phyloP scores from a whole-genome alignment of 2,797 vertebrate species.

The Thunnus albacares region DNA sequence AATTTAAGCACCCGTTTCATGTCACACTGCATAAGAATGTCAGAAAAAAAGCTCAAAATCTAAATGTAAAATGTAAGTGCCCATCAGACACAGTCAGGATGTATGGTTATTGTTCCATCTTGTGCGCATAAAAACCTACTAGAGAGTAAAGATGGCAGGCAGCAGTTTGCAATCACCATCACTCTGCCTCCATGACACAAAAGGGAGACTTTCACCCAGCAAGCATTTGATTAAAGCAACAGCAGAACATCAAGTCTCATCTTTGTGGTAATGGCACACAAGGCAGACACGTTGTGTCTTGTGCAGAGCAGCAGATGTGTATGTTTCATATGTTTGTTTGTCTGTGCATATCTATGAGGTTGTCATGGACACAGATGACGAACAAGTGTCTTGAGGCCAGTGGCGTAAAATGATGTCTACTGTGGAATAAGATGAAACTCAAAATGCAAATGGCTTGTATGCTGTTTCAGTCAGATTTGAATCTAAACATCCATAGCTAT shows the following conservation, averaged over 20 bases:
- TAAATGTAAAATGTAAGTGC: background rate
- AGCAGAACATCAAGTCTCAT: constrained; percentile 58
- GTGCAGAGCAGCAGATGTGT: constrained; percentile 47
- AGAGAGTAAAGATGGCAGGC: constrained; percentile 66
- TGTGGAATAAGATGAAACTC: constrained; percentile 13
- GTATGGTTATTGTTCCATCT: constrained; percentile 25
- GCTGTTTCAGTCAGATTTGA: background rate
- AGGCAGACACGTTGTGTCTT: constrained; percentile 10
- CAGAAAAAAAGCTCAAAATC: background rate
- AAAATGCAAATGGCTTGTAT: constrained; percentile 1
- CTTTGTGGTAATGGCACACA: constrained; percentile 37
- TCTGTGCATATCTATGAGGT: constrained; percentile 2
- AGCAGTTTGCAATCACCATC: constrained; percentile 81
- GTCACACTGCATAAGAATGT: constrained; percentile 2
- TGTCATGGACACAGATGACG: constrained; percentile 36
- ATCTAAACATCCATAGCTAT: background rate
- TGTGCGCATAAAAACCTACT: constrained; percentile 44
- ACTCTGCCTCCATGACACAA: constrained; percentile 73
- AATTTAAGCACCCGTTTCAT: constrained; percentile 16
- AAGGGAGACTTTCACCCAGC: constrained; percentile 75
- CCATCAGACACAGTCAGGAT: background rate
- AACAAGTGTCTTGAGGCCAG: constrained; percentile 21
- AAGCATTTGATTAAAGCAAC: constrained; percentile 79
- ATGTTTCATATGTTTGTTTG: constrained; percentile 5
- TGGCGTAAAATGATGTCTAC: background rate